Percentiles rank a stretch among this genome's conserved stretches.
Conservation (phyloP, 2,888 invertebrate species). For the Pyrochroa serraticornis region DNA sequence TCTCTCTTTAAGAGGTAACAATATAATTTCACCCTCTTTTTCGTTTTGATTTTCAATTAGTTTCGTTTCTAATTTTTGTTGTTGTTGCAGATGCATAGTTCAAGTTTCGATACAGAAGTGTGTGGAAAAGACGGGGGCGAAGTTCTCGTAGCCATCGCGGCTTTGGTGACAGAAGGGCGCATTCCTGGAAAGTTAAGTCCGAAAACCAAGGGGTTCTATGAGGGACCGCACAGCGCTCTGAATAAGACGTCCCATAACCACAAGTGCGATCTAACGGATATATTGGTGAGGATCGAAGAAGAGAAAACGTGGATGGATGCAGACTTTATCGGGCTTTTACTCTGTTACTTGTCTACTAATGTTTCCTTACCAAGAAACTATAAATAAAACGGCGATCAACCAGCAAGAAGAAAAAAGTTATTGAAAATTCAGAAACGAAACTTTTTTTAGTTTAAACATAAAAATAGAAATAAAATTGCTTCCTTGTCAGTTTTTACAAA, state of each 20-base stretch:
- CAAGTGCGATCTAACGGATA: conserved; percentile 60
- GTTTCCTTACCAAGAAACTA: no score
- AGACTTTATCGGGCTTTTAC: not conserved
- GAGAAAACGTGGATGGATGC: not conserved
- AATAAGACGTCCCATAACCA: conserved; percentile 58
- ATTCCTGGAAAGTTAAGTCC: conserved; percentile 55
- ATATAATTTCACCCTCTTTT: no score
- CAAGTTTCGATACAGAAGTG: conserved; percentile 47
- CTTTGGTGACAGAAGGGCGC: conserved; percentile 57
- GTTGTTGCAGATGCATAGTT: conserved; percentile 57
- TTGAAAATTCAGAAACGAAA: no score
- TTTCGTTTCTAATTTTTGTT: conserved; percentile 8
- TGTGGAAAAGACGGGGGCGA: conserved; percentile 48
- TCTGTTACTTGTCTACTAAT: no score
- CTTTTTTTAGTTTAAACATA: not conserved
- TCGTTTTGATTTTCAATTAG: no score
- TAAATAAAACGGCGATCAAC: no score
- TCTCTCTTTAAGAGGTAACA: no score
- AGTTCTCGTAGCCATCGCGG: conserved; percentile 54
- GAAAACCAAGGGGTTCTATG: conserved; percentile 64
- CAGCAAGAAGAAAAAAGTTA: no score
- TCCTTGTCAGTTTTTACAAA: not conserved
- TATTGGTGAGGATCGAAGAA: conserved; percentile 57
- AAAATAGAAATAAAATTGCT: not conserved
- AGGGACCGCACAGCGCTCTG: conserved; percentile 71